Conservation (phyloP, 2,113 vertebrate genomes). For the Mus spicilegus region DNA sequence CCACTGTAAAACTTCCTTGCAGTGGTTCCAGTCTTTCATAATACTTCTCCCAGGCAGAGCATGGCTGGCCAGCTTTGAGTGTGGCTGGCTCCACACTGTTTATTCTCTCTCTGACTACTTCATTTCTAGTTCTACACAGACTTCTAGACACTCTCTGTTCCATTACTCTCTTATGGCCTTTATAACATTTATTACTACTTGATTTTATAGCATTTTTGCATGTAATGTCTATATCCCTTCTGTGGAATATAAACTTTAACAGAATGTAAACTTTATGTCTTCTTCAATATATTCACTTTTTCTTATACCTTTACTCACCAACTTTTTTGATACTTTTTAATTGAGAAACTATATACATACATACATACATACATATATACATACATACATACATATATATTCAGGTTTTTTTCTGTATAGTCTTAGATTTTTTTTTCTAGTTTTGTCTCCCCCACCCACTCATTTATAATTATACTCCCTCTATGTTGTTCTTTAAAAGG, state of each 20-base stretch:
- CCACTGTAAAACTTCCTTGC: background rate
- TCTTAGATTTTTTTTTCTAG: background rate
- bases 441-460: background rate
- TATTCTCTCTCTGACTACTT: background rate
- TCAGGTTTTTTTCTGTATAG: background rate
- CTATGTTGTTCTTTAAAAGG: background rate
- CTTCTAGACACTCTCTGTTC: background rate
- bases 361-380: background rate
- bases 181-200: conserved; percentile 6
- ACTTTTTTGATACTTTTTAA: conserved; percentile 40
- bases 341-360: background rate
- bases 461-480: background rate
- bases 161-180: background rate
- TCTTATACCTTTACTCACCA: background rate
- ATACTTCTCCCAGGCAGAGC: background rate
- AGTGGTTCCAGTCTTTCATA: background rate
- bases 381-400: background rate
- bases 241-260: background rate
- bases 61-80: background rate
- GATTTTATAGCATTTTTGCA: background rate
- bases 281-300: background rate
- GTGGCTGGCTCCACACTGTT: background rate
- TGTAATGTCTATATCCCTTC: background rate
- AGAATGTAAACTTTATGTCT: background rate
- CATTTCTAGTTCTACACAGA: background rate